Evolutionary conservation across 1,140 invertebrate genomes (phyloP), one percentile per base, ranked within the genome.

Genomic region (Sitodiplosis mosellana): DNA sequence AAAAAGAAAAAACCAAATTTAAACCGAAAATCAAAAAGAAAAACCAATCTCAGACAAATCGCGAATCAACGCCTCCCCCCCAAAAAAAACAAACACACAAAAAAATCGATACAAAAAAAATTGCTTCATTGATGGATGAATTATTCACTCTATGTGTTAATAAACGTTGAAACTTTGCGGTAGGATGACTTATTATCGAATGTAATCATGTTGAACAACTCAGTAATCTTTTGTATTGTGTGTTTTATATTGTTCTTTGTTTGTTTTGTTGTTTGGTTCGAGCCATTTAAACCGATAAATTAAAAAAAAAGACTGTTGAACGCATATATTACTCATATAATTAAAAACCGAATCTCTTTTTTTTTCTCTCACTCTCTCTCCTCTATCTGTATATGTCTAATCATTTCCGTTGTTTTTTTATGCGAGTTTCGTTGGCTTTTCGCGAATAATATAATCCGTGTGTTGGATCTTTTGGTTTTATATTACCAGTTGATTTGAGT

Each of bases 41-140:
- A 27, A 27, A 27, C 27, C 3, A 5, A 27, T 27, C 3, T 27
- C 27, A 27, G 27, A 27, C 27, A n/a, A n/a, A n/a, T n/a, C n/a
- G n/a, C n/a, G n/a, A n/a, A n/a, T n/a, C n/a, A 27, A 27, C 27
- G 27, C 27, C 27, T 5, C 10, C 10, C 27, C 3, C 4, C 27
- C 27, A 27, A 27, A 27, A 5, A 3, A 27, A 3, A 27, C 27
- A 27, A 3, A 5, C 10, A 27, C 27, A 27, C 27, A 27, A 3
- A n/a, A n/a, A n/a, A 14, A 19, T 27, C 19, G 14, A 45, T 27
- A 17, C 4, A 46, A 11, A 21, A 15, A 34, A 46, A 33, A 27
- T 46, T 21, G 33, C 33, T 46, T 46, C 33, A n/a, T 27, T 21
- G n/a, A 46, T 27, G 48, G 46, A 40, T 27, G 42, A 48, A 37